Evolutionary conservation across 2,797 vertebrate genomes (phyloP).

Genomic region (Pseudochirops corinnae): DNA sequence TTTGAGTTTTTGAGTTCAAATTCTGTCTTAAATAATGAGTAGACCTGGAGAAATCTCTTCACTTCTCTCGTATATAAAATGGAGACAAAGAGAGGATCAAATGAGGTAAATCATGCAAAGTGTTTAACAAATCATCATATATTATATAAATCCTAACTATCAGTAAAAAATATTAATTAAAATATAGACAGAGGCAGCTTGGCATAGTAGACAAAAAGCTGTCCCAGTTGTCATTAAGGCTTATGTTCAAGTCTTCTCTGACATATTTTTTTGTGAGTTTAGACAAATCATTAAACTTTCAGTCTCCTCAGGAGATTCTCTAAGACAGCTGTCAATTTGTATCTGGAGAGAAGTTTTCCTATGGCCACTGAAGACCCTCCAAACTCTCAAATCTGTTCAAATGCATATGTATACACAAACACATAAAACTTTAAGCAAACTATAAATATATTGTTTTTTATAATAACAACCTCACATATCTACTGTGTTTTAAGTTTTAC

Average conservation of each 20-base stretch:
- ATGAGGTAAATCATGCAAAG: background rate
- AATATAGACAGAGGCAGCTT: background rate
- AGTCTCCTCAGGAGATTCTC: background rate
- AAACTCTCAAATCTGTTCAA: background rate
- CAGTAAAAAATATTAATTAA: background rate
- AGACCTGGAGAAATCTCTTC: background rate
- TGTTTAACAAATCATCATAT: background rate
- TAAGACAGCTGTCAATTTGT: background rate
- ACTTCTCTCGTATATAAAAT: background rate
- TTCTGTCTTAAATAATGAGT: background rate
- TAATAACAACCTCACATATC: background rate
- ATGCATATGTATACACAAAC: background rate
- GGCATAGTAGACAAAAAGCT: background rate
- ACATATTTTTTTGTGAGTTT: background rate
- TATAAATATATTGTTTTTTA: background rate
- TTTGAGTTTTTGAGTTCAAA: background rate
- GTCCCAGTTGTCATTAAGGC: background rate
- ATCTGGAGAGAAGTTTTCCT: background rate
- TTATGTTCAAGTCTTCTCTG: background rate
- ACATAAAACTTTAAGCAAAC: background rate
- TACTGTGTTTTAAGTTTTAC: background rate
- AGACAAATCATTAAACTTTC: background rate
- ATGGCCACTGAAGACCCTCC: background rate
- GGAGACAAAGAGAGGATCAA: background rate
- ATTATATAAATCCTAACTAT: background rate